phyloP scores from a whole-genome alignment of 2,113 vertebrate genomes.

The Catagonus wagneri region DNA sequence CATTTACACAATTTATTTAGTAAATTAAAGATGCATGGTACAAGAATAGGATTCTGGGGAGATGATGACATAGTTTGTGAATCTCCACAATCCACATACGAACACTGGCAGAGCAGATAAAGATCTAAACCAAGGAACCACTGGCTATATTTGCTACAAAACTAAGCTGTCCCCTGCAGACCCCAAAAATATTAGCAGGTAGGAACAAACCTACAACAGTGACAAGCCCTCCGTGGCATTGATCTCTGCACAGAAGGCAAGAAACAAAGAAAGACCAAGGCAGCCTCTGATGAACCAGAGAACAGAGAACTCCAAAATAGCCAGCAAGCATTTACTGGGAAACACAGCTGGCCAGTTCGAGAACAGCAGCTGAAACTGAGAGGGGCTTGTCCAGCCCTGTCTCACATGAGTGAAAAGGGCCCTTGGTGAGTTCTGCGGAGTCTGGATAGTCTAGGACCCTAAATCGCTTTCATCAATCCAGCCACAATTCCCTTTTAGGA shows the following conservation, averaged over 20 bases:
- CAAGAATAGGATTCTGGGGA: not conserved
- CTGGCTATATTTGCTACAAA: not conserved
- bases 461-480: too few species aligned
- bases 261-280: too few species aligned
- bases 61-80: not conserved
- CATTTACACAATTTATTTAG: not conserved
- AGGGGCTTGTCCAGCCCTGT: not conserved
- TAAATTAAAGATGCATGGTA: not conserved
- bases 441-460: not conserved
- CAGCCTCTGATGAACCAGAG: rapidly evolving
- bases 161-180: not conserved
- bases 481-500: not conserved
- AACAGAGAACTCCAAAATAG: not conserved
- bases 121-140: not conserved
- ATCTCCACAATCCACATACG: not conserved
- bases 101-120: not conserved
- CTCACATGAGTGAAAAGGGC: not conserved
- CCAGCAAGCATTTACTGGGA: not conserved
- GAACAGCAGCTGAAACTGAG: not conserved
- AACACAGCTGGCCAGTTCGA: not conserved
- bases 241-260: not conserved
- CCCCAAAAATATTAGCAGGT: not conserved
- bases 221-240: not conserved
- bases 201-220: not conserved
- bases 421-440: not conserved